These are phyloP conservation scores for Drosophila kokeensis DNA, from an alignment of 2,888 invertebrate species.

Conservation along the genomic window DNA sequence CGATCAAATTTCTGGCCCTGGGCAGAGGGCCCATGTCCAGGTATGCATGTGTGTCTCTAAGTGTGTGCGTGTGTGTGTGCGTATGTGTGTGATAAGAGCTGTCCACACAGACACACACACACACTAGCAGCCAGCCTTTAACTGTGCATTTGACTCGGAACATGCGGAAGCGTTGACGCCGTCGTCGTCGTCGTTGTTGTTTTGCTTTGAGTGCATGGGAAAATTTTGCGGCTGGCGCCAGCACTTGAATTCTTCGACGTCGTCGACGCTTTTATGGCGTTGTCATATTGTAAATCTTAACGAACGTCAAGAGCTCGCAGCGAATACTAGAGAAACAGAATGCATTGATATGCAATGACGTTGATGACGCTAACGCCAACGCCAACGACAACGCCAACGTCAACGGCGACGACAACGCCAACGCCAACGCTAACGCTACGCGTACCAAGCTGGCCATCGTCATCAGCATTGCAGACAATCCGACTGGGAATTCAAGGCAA, in stretches of 20 bases:
- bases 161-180: constrained; percentile 66
- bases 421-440: constrained; percentile 8
- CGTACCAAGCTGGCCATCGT: constrained; percentile 5
- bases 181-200: not conserved
- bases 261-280: constrained; percentile 22
- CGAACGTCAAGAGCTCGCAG: constrained; percentile 16
- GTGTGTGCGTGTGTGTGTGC: constrained; percentile 13
- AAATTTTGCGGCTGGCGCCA: constrained; percentile 55
- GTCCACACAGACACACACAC: constrained; percentile 11
- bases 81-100: constrained; percentile 38
- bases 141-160: constrained; percentile 52
- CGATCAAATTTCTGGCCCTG: constrained; percentile 49
- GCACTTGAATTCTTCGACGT: constrained; percentile 38
- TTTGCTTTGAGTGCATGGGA: constrained; percentile 40
- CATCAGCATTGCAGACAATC: constrained; percentile 51
- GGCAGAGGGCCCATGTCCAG: constrained; percentile 11
- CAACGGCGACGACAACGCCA: not conserved
- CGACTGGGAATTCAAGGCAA: constrained; percentile 45
- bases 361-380: constrained; percentile 13
- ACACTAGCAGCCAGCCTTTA: constrained; percentile 33
- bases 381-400: constrained; percentile 4
- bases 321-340: constrained; percentile 3
- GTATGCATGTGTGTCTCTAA: not conserved
- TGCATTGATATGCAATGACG: constrained; percentile 49
- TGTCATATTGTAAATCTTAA: constrained; percentile 45